Conservation (phyloP, 2,888 invertebrate species). For the Smittia aterrima region DNA sequence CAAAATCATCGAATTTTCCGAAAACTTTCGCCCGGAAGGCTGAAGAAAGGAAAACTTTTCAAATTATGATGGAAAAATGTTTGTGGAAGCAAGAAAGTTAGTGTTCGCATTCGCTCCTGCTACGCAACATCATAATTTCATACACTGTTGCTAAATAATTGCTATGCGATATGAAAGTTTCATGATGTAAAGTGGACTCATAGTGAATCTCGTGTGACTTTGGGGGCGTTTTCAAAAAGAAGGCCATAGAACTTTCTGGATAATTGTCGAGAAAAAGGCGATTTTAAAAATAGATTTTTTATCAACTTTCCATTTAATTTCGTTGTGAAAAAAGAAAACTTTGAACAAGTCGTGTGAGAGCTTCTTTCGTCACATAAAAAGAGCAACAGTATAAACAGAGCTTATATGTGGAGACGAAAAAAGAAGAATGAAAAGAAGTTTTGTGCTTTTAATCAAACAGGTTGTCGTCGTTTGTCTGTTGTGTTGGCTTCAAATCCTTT, state of each 20-base stretch:
- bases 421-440: not conserved
- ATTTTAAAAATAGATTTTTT: not conserved
- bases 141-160: not conserved
- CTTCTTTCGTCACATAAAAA: not conserved
- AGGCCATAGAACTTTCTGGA: not conserved
- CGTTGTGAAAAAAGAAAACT: not conserved
- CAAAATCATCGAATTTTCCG: not conserved
- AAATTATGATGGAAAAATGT: not conserved
- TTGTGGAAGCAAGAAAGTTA: not conserved
- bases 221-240: not conserved
- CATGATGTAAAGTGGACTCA: not conserved
- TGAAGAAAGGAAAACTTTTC: not conserved
- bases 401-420: not conserved
- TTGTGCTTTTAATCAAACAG: constrained; percentile 22
- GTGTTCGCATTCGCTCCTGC: not conserved
- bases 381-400: constrained; percentile 23
- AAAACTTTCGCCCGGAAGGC: not conserved
- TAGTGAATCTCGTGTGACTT: not conserved
- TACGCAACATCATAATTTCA: not conserved
- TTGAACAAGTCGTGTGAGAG: not conserved
- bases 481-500: not conserved
- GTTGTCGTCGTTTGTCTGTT: constrained; percentile 22
- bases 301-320: too few species aligned
- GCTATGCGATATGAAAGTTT: too few species aligned
- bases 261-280: not conserved